phyloP scores from a whole-genome alignment of 2,113 vertebrate genomes.

The Corythaixoides concolor region DNA sequence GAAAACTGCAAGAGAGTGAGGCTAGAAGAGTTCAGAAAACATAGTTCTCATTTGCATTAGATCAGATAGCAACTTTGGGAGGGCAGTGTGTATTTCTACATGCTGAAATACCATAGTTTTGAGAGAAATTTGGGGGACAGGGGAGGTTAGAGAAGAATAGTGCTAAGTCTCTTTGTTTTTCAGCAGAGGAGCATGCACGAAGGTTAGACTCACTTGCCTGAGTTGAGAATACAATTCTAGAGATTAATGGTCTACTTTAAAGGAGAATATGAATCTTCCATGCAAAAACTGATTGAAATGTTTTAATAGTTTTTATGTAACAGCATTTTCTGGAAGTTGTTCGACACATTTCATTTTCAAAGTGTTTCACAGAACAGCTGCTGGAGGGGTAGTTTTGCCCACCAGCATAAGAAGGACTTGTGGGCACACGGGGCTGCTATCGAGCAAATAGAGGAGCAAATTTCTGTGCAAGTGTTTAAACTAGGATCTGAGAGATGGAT shows the following conservation, averaged over 20 bases:
- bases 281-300: not conserved
- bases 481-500: not conserved
- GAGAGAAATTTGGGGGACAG: not conserved
- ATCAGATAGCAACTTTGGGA: not conserved
- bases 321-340: not conserved
- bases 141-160: not conserved
- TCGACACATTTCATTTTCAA: not conserved
- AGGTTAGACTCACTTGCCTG: not conserved
- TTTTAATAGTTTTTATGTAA: not conserved
- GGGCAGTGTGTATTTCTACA: not conserved
- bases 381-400: not conserved
- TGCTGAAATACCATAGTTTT: not conserved
- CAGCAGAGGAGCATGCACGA: not conserved
- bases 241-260: not conserved
- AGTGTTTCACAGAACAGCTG: not conserved
- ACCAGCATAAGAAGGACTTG: not conserved
- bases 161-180: not conserved
- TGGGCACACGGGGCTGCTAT: not conserved
- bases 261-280: not conserved
- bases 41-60: not conserved
- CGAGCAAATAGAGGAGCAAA: not conserved
- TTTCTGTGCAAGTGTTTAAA: not conserved
- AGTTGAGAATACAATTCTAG: not conserved
- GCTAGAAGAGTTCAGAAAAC: not conserved
- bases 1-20: not conserved